Evolutionary conservation across 2,113 vertebrate species (phyloP), one percentile per base, ranked within the genome.

Genomic region (Microcebus ravelobensis): DNA sequence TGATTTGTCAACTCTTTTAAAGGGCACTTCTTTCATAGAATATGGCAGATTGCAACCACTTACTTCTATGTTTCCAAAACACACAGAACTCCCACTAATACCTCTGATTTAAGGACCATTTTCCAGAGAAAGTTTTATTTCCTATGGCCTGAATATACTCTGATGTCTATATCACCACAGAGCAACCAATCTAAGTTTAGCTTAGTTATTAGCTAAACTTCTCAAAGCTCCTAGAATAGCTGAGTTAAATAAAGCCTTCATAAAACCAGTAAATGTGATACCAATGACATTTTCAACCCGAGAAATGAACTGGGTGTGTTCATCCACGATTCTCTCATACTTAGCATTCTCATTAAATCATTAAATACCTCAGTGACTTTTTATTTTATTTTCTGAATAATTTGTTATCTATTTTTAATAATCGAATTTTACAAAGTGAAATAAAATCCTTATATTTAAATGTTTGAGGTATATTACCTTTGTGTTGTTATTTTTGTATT

Each of bases 1-100:
- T 77, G 76, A 98, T 92, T 96, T 80, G 70, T 97, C 93, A 95
- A 79, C 25, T 39, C 45, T 89, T 90, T 92, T 80, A 90, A 45
- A 82, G 85, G 11, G 21, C 5, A 61, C 36, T 93, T 97, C 52
- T 95, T 95, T 91, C 27, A 76, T 27, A 39, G 55, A 89, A 77
- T 45, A 70, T 59, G 80, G 31, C 57, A 89, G 23, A 83, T 59
- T 59, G 18, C 31, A 83, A 52, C n/a, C 52, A 67, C 90, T 23
- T 91, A 76, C 65, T 80, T 81, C n/a, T 77, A 25, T 70, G 11
- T 34, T 93, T 93, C 36, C 11, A 84, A 83, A 91, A 77, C 57
- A 1, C 29, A 93, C 14, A 86, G 42, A 93, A 79, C 17, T 91
- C 34, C 14, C 31, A 34, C n/a, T 76, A 31, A 83, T 50, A 27